These are phyloP conservation scores for Lethenteron camtschaticum DNA, from an alignment of 2,113 vertebrate species.

Conservation along the genomic window DNA sequence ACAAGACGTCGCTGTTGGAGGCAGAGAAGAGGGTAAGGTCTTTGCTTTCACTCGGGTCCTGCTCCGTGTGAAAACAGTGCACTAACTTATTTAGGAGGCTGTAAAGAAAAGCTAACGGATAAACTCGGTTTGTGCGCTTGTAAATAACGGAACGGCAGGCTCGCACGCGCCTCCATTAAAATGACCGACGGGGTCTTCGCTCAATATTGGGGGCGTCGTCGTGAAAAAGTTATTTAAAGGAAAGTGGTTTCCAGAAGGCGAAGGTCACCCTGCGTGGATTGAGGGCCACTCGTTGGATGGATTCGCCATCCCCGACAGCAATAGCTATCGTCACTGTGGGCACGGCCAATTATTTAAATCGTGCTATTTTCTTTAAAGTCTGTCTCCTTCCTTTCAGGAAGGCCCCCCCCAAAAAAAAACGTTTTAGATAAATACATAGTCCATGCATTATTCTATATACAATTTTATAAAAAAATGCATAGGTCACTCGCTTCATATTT, in stretches of 20 bases:
- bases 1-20: slow-evolving; percentile 78
- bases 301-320: too few relatives aligned
- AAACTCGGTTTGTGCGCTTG: slow-evolving; percentile 8
- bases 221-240: background rate
- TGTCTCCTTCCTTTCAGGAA: too few relatives aligned
- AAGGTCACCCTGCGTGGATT: slow-evolving; percentile 24
- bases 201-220: background rate
- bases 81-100: background rate
- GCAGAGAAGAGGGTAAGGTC: slow-evolving; percentile 96
- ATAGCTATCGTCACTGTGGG: slow-evolving; percentile 28
- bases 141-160: slow-evolving; percentile 15
- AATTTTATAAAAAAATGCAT: too few relatives aligned
- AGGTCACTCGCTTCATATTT: too few relatives aligned
- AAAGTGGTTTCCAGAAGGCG: too few relatives aligned
- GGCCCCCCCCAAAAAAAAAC: too few relatives aligned
- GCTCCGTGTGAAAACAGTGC: background rate
- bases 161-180: slow-evolving; percentile 17
- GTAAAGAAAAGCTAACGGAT: background rate
- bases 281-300: slow-evolving; percentile 15
- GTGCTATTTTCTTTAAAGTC: too few relatives aligned
- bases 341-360: too few relatives aligned
- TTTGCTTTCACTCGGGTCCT: too few relatives aligned
- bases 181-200: background rate
- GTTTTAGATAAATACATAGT: too few relatives aligned
- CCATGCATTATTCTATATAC: too few relatives aligned